Evolutionary conservation across 1,140 invertebrate genomes (phyloP).

Genomic region (Apocrypta bakeri): DNA sequence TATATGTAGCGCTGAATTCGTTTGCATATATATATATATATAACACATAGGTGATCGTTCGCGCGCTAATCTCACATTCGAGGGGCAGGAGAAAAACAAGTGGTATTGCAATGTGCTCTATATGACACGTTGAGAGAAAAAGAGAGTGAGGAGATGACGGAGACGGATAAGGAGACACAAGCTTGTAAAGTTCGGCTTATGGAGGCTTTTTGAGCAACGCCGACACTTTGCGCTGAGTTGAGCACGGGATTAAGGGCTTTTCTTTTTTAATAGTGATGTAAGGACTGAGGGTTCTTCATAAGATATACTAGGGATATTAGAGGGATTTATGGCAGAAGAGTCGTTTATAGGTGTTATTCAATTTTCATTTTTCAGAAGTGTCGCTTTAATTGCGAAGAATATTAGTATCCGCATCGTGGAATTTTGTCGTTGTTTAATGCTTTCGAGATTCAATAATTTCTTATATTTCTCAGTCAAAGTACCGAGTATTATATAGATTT

Average conservation of each 20-base stretch:
- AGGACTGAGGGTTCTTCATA: not conserved
- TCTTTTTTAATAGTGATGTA: not conserved
- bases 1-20: not conserved
- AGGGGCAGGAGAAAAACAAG: not conserved
- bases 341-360: no score
- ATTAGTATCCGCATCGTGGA: no score
- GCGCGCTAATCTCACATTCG: conserved; percentile 1
- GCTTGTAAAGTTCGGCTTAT: not conserved
- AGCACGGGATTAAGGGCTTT: not conserved
- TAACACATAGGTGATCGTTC: not conserved
- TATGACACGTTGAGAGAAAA: not conserved
- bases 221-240: not conserved
- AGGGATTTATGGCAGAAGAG: not conserved
- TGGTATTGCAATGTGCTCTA: not conserved
- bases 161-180: conserved; percentile 10
- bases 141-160: not conserved
- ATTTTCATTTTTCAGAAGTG: no score
- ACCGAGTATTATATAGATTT: no score
- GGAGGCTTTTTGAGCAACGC: conserved; percentile 6
- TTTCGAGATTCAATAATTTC: no score
- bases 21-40: not conserved
- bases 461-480: no score
- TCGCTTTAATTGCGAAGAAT: not conserved
- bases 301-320: no score
- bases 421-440: no score